Base-by-base conservation (phyloP, 2,797 vertebrate genomes). In the Luscinia luscinia region DNA sequence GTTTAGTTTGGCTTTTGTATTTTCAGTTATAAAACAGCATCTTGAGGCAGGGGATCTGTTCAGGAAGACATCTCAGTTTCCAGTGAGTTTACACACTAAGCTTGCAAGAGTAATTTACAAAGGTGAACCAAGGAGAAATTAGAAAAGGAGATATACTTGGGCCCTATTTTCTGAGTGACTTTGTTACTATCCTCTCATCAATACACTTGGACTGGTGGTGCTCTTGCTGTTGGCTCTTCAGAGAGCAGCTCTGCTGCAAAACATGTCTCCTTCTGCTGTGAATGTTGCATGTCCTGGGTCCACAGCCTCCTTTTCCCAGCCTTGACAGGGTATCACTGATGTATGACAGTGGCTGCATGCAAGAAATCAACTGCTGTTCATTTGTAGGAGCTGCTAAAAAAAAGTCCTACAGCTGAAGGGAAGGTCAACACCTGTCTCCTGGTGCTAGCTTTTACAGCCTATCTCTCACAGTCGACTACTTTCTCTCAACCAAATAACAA, bases 401-500 rank as follows among this genome's bases (percentile, higher is more conserved):
- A 12, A 0, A 1, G 2, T 32, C 13, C 27, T 66, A 19, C 2
- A 69, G 8, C 6, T 40, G n/a, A 77, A 80, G 17, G 28, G 26
- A 79, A 40, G 21, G 43, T 70, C 13, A 72, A 67, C 9, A 63
- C 8, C 45, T 17, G 3, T 48, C 7, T 34, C 51, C 10, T 1
- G 0, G 10, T 30, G 16, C 13, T 34, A 10, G 51, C 4, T 79
- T 90, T 82, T 55, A 49, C 5, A 75, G 18, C 1, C 9, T 40
- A 14, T 36, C 4, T 68, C 7, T 72, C 20, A 13, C 1, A 2
- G 22, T 20, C 2, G 19, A 59, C 63, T 45, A 36, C 5, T 17
- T 86, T 21, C 43, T 59, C 6, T 24, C 13, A 82, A 23, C 8
- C 10, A 79, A 83, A 68, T 27, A 34, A 6, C 1, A 18, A 55